phyloP scores from a whole-genome alignment of 2,113 vertebrate species.

The Caracal caracal region DNA sequence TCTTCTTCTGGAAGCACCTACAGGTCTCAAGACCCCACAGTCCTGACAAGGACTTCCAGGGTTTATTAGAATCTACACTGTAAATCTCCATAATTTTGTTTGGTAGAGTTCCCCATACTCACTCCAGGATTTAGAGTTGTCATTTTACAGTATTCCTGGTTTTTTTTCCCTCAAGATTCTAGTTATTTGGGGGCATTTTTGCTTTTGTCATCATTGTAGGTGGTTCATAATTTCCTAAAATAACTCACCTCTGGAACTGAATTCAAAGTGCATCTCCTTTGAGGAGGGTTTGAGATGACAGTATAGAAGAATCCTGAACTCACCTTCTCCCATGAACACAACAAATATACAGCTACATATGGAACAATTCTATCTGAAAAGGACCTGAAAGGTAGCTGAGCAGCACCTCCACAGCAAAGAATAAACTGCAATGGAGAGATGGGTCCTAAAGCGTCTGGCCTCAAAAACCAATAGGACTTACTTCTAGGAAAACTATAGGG shows the following conservation, averaged over 20 bases:
- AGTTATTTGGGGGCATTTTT: background rate
- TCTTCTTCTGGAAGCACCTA: slow-evolving; percentile 43
- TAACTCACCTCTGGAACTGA: slow-evolving; percentile 40
- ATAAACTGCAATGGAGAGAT: background rate
- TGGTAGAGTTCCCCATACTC: background rate
- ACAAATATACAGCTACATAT: background rate
- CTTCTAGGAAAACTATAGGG: background rate
- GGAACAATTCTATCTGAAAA: background rate
- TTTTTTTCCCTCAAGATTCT: background rate
- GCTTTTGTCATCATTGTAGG: slow-evolving; percentile 7
- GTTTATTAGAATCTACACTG: slow-evolving; percentile 34
- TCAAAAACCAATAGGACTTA: background rate
- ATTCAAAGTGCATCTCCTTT: slow-evolving; percentile 41
- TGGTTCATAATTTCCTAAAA: slow-evolving; percentile 55
- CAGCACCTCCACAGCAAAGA: background rate
- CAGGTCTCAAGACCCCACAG: background rate
- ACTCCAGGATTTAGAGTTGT: slow-evolving; percentile 47
- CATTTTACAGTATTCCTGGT: background rate
- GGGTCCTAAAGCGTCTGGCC: background rate
- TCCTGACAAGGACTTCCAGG: slow-evolving; percentile 20
- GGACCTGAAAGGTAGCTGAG: background rate
- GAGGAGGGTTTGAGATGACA: background rate
- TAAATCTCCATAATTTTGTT: slow-evolving; percentile 44
- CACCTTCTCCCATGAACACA: background rate
- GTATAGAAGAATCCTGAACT: background rate